Evolutionary conservation across 53 echinoderm and acorn worm genomes (phyloP).

Genomic region (Echinometra lucunter): DNA sequence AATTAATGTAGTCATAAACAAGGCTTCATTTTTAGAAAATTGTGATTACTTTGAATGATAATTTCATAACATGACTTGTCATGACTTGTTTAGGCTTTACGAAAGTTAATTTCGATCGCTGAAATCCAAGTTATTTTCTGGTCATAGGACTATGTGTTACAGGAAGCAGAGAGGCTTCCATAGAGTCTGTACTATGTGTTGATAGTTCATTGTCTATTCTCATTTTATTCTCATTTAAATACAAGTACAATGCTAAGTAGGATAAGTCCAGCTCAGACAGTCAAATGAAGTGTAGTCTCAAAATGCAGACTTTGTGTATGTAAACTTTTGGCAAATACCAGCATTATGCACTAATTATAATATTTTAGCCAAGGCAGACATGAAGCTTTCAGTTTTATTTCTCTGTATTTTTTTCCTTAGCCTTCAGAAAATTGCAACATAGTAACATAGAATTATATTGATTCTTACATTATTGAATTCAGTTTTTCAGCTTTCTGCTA

Average conservation of each 20-base stretch:
- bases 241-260: slow-evolving; percentile 15
- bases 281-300: slow-evolving; percentile 20
- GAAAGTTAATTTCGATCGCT: no score
- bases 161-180: not conserved
- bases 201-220: not conserved
- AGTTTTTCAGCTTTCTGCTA: not conserved
- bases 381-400: not conserved
- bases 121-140: no score
- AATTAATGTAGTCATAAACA: no score
- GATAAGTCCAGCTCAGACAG: slow-evolving; percentile 43
- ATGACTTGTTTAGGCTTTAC: no score
- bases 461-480: not conserved
- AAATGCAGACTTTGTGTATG: not conserved
- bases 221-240: slow-evolving; percentile 22
- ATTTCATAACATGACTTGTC: no score
- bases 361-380: no score
- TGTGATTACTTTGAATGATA: no score
- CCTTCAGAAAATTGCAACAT: not conserved
- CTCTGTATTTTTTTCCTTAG: not conserved
- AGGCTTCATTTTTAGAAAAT: no score
- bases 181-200: not conserved
- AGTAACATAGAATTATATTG: not conserved
- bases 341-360: no score
- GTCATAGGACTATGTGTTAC: not conserved
- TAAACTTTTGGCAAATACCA: no score